phyloP scores from a whole-genome alignment of 2,113 vertebrate species.

The Psammodynastes pulverulentus region DNA sequence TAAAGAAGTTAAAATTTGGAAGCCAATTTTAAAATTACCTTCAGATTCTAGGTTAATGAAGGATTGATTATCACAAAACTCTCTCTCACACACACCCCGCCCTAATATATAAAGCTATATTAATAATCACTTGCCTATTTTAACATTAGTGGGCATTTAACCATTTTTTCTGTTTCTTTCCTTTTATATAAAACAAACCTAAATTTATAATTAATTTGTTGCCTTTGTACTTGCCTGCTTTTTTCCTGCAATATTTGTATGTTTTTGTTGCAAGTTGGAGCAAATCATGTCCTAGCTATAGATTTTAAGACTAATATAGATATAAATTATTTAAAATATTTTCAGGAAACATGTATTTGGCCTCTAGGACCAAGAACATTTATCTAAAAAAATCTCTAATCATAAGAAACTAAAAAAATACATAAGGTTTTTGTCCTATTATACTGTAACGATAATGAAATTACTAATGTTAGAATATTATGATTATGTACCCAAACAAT shows the following conservation, averaged over 20 bases:
- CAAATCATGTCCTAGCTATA: neutral
- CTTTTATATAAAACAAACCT: neutral
- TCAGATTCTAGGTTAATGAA: neutral
- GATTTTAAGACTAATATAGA: neutral
- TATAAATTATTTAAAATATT: neutral
- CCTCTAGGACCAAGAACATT: neutral
- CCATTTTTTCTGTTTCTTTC: neutral
- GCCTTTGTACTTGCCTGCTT: neutral
- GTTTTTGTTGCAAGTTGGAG: neutral
- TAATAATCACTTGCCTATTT: neutral
- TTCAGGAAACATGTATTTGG: neutral
- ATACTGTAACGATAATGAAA: neutral
- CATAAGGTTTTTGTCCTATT: neutral
- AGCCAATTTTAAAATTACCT: neutral
- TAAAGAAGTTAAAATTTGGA: neutral
- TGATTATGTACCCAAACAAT: neutral
- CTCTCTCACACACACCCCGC: neutral
- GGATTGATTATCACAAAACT: neutral
- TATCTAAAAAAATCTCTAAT: neutral
- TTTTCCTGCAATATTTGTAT: neutral
- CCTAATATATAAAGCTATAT: neutral
- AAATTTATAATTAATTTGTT: neutral
- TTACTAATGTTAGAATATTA: neutral
- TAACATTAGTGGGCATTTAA: neutral
- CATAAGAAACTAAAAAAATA: neutral